Conservation (phyloP, 1,140 invertebrate genomes). For the Caligus rogercresseyi region DNA sequence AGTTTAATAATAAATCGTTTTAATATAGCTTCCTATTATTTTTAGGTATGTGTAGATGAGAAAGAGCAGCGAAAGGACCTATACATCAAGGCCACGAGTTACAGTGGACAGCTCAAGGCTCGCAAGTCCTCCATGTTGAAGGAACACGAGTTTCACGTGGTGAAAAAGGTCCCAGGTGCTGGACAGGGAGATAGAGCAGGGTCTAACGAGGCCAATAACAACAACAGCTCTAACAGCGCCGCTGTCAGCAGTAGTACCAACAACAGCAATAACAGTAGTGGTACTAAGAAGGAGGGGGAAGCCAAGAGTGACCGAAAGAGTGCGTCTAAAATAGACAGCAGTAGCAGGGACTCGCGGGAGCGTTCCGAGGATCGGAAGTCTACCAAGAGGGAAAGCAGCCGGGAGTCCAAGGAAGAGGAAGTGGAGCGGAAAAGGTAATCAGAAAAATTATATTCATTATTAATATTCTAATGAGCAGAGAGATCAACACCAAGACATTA, state of each 20-base stretch:
- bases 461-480: no score
- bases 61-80: slow-evolving; percentile 12
- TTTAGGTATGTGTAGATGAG: slow-evolving; percentile 6
- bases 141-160: slow-evolving; percentile 10
- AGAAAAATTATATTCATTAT: no score
- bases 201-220: background rate
- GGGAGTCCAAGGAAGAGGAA: slow-evolving; percentile 10
- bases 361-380: slow-evolving; percentile 1
- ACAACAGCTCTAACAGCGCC: background rate
- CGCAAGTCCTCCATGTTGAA: background rate
- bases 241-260: background rate
- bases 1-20: no score
- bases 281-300: background rate
- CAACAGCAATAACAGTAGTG: background rate
- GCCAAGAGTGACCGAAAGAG: background rate
- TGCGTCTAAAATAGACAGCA: background rate
- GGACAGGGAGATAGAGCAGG: background rate
- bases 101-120: slow-evolving; percentile 8
- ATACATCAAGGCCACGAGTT: slow-evolving; percentile 12
- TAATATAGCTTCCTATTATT: background rate
- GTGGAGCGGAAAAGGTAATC: background rate
- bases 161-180: background rate
- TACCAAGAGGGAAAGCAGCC: background rate
- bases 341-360: background rate
- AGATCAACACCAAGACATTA: no score